These are phyloP conservation scores for Corythaeola cristata DNA, from an alignment of 2,113 vertebrate species.

Conservation along the genomic window DNA sequence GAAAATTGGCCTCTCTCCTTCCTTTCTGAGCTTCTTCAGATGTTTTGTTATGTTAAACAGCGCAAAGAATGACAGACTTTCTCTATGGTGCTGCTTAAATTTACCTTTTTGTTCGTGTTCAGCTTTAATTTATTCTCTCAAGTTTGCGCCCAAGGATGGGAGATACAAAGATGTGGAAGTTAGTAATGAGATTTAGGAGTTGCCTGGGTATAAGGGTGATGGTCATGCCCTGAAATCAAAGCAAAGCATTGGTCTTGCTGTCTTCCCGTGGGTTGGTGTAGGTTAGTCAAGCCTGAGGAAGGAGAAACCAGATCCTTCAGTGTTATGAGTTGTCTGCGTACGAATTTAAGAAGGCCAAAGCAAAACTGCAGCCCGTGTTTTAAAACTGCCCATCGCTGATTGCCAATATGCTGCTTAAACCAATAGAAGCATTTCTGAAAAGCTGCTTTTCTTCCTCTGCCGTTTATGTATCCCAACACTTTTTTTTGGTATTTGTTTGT, in stretches of 20 bases:
- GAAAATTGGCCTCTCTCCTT: slow-evolving; percentile 14
- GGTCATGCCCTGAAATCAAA: neutral
- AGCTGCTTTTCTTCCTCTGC: neutral
- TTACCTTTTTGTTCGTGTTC: slow-evolving; percentile 44
- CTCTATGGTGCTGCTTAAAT: slow-evolving; percentile 3
- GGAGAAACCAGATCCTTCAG: neutral
- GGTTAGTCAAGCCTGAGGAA: neutral
- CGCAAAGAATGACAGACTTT: slow-evolving; percentile 19
- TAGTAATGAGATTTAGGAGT: neutral
- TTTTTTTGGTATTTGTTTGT: neutral
- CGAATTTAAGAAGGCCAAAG: neutral
- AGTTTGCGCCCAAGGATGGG: neutral
- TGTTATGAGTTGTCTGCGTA: neutral
- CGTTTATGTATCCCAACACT: neutral
- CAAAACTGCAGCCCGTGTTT: neutral
- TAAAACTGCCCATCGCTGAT: neutral
- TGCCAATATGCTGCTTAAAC: neutral
- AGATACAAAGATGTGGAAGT: neutral
- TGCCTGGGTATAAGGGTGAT: neutral
- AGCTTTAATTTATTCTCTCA: neutral
- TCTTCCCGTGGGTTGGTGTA: neutral
- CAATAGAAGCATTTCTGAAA: neutral
- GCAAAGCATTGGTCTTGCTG: neutral
- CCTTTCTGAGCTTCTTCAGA: slow-evolving; percentile 40
- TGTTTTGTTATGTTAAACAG: slow-evolving; percentile 58